Evolutionary conservation across 2,113 vertebrate genomes (phyloP), one percentile per base, ranked within the genome.

Genomic region (Brachypteracias leptosomus): DNA sequence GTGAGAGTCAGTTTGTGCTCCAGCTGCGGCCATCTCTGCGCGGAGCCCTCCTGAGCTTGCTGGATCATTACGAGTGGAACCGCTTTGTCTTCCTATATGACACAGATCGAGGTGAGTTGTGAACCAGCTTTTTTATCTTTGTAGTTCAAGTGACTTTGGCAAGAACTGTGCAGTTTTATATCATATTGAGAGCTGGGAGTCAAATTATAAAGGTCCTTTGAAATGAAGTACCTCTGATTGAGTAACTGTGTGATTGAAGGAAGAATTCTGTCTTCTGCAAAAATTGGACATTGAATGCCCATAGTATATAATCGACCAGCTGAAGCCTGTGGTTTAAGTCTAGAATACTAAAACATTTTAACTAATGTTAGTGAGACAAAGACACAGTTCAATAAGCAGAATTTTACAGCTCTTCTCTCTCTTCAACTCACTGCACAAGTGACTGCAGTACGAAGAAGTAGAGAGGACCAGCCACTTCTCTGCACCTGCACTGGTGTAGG

Each of bases 51-150:
- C 94, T 99, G 80, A 99, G 99, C 80, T 88, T 99, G 87, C 96
- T 99, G 89, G 99, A 99, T 96, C 99, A 99, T 77, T 99, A 99
- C 13, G 99, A 99, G 78, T 99, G 99, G 99, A 99, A 98, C 89
- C 98, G 98, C 92, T 99, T 99, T 67, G 99, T 99, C 95, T 99
- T 99, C 97, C 98, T 99, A 25, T 99, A 99, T 7, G 99, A 99
- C 97, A 99, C 99, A 8, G 99, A 99, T 95, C 97, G 99, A 97
- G 99, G 99, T 99, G 96, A 98, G 98, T 91, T 33, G 9, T 6
- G 11, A 42, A 63, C 47, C 76, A 31, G 9, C 16, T 76, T 42
- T 57, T 54, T 83, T 10, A 3, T 10, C 72, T 47, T 35, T 17
- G 16, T 13, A 7, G 2, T 59, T 83, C 35, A 5, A 51, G 29